These are phyloP conservation scores for Sogatella furcifera DNA, from an alignment of 1,140 invertebrate genomes.

Conservation along the genomic window DNA sequence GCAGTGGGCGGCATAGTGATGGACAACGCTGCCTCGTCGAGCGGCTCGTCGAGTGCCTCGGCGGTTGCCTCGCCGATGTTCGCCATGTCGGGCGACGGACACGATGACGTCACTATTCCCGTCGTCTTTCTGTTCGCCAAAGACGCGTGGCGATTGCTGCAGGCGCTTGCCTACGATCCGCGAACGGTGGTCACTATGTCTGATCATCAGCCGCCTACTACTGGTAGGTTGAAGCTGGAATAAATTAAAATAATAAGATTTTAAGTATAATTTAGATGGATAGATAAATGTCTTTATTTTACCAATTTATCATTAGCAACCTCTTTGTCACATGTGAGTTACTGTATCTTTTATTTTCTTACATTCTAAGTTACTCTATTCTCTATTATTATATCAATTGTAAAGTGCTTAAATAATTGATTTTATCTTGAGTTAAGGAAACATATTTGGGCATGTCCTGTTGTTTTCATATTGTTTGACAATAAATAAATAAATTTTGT, in stretches of 20 bases:
- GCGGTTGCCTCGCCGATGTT: conserved; percentile 78
- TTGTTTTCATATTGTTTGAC: too few relatives aligned
- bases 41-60: conserved; percentile 53
- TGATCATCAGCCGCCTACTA: conserved; percentile 5
- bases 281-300: too few relatives aligned
- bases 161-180: conserved; percentile 40
- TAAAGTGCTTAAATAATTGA: too few relatives aligned
- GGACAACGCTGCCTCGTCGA: conserved; percentile 73
- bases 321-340: too few relatives aligned
- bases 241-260: background rate
- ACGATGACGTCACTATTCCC: conserved; percentile 79
- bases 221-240: conserved; percentile 16
- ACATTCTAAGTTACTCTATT: too few relatives aligned
- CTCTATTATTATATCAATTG: too few relatives aligned
- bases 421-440: too few relatives aligned
- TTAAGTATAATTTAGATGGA: too few relatives aligned
- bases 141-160: conserved; percentile 57
- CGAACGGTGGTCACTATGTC: conserved; percentile 39
- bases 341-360: too few relatives aligned
- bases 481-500: too few relatives aligned
- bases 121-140: conserved; percentile 81
- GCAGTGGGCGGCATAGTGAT: conserved; percentile 78
- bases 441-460: too few relatives aligned
- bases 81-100: conserved; percentile 91
- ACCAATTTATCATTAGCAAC: too few relatives aligned